Evolutionary conservation across 1,140 invertebrate species (phyloP).

Genomic region (Probaryconus sp.): DNA sequence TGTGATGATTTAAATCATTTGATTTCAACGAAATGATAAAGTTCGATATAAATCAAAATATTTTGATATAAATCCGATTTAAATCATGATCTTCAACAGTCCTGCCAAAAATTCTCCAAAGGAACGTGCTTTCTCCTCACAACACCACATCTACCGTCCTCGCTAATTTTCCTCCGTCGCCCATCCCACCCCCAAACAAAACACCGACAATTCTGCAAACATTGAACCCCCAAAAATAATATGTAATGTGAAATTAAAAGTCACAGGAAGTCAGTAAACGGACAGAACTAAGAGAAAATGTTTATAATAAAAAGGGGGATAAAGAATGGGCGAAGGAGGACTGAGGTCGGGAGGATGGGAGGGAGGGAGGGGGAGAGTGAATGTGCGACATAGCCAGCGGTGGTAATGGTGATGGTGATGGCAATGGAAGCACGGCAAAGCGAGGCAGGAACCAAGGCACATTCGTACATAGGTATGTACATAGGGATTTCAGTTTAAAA

Average conservation of each 20-base stretch:
- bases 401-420: slow-evolving; percentile 76
- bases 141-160: too few species aligned
- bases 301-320: slow-evolving; percentile 14
- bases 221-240: too few species aligned
- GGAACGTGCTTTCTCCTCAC: too few species aligned
- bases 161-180: not conserved
- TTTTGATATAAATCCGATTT: too few species aligned
- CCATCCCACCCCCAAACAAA: too few species aligned
- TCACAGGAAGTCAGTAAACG: slow-evolving; percentile 27
- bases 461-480: slow-evolving; percentile 67
- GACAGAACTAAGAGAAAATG: slow-evolving; percentile 32
- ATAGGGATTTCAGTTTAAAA: slow-evolving; percentile 78
- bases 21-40: too few species aligned
- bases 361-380: slow-evolving; percentile 36
- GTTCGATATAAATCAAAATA: too few species aligned
- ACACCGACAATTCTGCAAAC: slow-evolving; percentile 11
- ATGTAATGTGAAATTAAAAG: slow-evolving; percentile 25
- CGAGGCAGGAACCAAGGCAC: slow-evolving; percentile 53
- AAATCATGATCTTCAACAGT: too few species aligned
- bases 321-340: slow-evolving; percentile 24
- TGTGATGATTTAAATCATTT: too few species aligned
- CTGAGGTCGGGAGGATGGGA: slow-evolving; percentile 30
- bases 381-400: slow-evolving; percentile 63
- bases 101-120: too few species aligned
- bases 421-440: slow-evolving; percentile 62